A percentile compares a stretch with the other conserved stretches of the same genome.
These are phyloP conservation scores for Ctenodactylus gundi DNA, from an alignment of 2,113 vertebrate genomes.

Conservation along the genomic window DNA sequence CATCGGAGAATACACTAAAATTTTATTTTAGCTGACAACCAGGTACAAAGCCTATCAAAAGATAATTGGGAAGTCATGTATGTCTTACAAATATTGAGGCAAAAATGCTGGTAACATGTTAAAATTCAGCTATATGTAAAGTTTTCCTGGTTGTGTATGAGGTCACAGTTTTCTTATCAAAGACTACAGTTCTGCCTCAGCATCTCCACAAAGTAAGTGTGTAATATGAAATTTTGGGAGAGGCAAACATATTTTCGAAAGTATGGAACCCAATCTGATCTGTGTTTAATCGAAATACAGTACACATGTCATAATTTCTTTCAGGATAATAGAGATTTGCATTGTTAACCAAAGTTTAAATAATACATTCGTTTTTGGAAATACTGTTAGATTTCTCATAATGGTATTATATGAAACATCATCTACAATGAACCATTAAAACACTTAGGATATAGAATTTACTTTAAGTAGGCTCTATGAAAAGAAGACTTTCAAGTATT, in stretches of 20 bases:
- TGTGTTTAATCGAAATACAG: neutral
- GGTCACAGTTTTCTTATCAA: neutral
- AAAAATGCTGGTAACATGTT: conserved; percentile 42
- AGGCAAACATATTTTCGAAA: conserved; percentile 3
- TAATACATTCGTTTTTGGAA: neutral
- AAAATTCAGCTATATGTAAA: conserved; percentile 56
- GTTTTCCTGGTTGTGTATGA: neutral
- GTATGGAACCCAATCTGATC: neutral
- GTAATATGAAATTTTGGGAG: neutral
- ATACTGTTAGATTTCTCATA: neutral
- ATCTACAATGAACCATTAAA: neutral
- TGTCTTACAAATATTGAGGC: conserved; percentile 64
- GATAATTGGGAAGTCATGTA: conserved; percentile 61
- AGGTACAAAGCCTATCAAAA: conserved; percentile 50
- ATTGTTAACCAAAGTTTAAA: neutral
- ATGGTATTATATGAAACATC: neutral
- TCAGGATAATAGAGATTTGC: neutral
- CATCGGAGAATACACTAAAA: conserved; percentile 45
- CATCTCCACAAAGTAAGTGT: neutral
- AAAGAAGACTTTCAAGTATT: neutral
- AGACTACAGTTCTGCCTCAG: neutral
- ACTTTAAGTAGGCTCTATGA: neutral
- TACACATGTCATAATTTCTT: neutral
- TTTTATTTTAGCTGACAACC: conserved; percentile 57
- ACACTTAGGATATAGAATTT: neutral